phyloP scores from a whole-genome alignment of 2,113 vertebrate genomes.

The Rhabdornis inornatus region DNA sequence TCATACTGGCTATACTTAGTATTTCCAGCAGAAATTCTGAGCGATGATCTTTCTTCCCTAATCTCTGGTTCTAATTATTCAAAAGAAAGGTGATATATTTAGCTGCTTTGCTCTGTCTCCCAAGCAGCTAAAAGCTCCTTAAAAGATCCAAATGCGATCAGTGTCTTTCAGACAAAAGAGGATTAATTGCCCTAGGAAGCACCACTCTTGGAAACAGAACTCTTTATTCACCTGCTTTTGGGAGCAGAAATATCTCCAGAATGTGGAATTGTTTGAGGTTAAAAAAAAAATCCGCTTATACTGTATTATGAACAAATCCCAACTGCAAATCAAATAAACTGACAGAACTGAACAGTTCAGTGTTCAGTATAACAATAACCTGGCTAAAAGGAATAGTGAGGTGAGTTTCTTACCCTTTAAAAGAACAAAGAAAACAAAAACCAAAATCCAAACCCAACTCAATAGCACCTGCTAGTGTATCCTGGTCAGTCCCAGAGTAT shows the following conservation, averaged over 20 bases:
- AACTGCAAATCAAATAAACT: background rate
- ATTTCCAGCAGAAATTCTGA: background rate
- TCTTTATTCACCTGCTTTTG: background rate
- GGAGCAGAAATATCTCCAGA: background rate
- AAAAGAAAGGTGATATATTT: background rate
- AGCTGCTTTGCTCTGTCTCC: background rate
- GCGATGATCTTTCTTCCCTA: background rate
- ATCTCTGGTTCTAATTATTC: background rate
- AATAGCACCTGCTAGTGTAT: background rate
- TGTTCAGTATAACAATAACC: background rate
- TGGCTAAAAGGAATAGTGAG: background rate
- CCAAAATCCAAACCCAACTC: background rate
- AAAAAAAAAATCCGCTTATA: background rate
- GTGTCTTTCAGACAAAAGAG: background rate
- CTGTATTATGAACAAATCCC: background rate
- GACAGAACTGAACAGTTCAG: background rate
- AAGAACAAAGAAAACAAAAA: background rate
- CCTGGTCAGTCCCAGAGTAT: background rate
- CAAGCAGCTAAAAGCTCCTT: background rate
- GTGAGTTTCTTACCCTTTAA: background rate
- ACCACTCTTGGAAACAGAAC: background rate
- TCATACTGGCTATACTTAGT: background rate
- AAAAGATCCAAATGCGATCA: background rate
- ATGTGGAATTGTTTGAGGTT: background rate
- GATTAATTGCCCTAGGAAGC: background rate